These are phyloP conservation scores for Drosophila nasuta DNA, from an alignment of 1,140 invertebrate species.

Conservation along the genomic window DNA sequence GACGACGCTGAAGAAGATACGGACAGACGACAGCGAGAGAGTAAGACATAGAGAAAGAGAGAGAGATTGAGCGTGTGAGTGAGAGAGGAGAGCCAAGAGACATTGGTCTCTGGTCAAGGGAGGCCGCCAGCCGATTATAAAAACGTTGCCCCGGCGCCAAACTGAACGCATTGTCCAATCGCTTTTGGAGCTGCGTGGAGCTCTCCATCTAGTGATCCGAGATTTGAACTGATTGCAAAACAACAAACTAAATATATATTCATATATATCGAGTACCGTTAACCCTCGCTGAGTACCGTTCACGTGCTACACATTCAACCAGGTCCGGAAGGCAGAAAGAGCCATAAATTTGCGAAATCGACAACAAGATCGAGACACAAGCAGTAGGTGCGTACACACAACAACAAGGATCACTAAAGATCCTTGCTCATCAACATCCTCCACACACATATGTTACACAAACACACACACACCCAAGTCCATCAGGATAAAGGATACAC, in stretches of 20 bases:
- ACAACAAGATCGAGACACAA: slow-evolving; percentile 20
- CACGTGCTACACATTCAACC: slow-evolving; percentile 29
- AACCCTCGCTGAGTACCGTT: slow-evolving; percentile 52
- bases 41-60: not conserved
- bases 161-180: slow-evolving; percentile 80
- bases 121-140: slow-evolving; percentile 62
- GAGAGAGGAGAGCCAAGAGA: not conserved
- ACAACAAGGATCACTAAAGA: not conserved
- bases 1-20: slow-evolving; percentile 1
- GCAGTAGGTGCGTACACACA: slow-evolving; percentile 64
- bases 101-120: slow-evolving; percentile 31
- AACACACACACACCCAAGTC: slow-evolving; percentile 5
- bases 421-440: not conserved
- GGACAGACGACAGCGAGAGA: slow-evolving; percentile 8
- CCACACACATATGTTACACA: not conserved
- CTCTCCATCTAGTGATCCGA: slow-evolving; percentile 75
- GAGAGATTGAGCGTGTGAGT: not conserved
- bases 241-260: not conserved
- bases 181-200: slow-evolving; percentile 81
- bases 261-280: slow-evolving; percentile 26
- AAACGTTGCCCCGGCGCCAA: slow-evolving; percentile 56
- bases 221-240: slow-evolving; percentile 21
- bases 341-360: slow-evolving; percentile 42
- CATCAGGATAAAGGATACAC: slow-evolving; percentile 30
- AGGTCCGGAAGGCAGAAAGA: slow-evolving; percentile 58